Evolutionary conservation across 2,797 vertebrate genomes (phyloP), one percentile per base, ranked within the genome.

Genomic region (Enteromius trimaculatus): DNA sequence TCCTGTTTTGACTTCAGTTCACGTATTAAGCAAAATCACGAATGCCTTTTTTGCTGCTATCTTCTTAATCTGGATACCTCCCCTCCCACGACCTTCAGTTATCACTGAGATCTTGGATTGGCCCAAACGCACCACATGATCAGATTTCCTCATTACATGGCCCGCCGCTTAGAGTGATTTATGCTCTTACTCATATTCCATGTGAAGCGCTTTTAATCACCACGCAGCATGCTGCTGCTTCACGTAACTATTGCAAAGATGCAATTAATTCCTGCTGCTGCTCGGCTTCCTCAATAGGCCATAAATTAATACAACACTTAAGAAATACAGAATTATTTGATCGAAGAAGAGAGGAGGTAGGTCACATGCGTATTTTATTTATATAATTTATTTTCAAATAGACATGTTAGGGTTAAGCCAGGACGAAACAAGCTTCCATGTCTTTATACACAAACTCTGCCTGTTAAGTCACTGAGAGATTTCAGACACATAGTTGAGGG

Each of bases 131-230:
- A 39, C 44, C 53, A 62, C 19, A n/a, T 21, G 68, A 47, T 47
- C 0, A 2, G 4, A 53, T 64, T 69, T 77, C 74, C 60, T 82
- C 75, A 58, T 82, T 74, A 79, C 75, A 26, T 6, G 21, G 17
- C 47, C 68, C 66, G 29, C 84, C 66, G 19, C 23, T 78, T 60
- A 0, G 14, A 3, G 9, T 82, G 76, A 79, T 86, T 82, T 86
- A 86, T 74, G 39, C 13, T 51, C 53, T 55, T 44, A 68, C 74
- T 86, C 82, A 74, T 87, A 81, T 87, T 84, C 75, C 77, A 77
- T 69, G 72, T 78, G 85, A 81, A 79, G 69, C n/a, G 8, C 83
- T 85, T 85, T 87, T 82, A 80, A 87, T 87, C 80, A 87, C 72
- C 21, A 26, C 29, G 16, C 79, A 77, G 84, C 79, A 11, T 77